A percentile compares a stretch with the other conserved stretches of the same genome.
These are phyloP conservation scores for Phrynocephalus versicolor DNA, from an alignment of 2,113 vertebrate species.

Conservation along the genomic window DNA sequence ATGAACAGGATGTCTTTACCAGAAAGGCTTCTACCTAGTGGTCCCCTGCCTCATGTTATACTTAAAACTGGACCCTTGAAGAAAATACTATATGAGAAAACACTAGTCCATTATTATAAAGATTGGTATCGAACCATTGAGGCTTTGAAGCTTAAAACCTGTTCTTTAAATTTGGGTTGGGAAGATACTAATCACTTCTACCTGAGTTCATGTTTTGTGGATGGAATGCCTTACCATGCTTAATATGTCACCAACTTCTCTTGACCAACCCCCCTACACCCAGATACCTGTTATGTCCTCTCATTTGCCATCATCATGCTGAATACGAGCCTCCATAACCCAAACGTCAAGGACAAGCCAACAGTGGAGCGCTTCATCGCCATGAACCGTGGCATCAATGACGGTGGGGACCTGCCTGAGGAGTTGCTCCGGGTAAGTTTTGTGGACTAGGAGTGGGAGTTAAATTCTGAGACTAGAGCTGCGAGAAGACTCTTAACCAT, in stretches of 20 bases:
- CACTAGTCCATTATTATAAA: background rate
- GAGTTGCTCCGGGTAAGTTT: constrained; percentile 90
- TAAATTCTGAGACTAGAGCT: no score
- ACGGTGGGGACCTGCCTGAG: constrained; percentile 93
- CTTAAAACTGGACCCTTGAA: background rate
- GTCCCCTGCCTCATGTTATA: background rate
- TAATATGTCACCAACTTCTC: rapidly evolving
- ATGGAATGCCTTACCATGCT: rapidly evolving
- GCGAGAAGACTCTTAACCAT: background rate
- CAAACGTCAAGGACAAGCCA: constrained; percentile 97
- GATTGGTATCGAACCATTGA: background rate
- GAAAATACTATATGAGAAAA: background rate
- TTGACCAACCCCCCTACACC: background rate
- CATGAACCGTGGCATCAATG: constrained; percentile 98
- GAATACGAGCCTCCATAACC: constrained; percentile 99
- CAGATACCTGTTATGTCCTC: constrained; percentile 96
- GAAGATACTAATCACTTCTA: background rate
- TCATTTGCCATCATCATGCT: constrained; percentile 99
- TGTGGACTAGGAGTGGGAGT: background rate
- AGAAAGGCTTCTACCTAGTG: background rate
- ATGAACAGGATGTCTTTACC: background rate
- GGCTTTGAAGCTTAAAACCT: background rate
- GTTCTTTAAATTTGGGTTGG: background rate
- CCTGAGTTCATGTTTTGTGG: rapidly evolving
- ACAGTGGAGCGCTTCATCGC: constrained; percentile 91